Evolutionary conservation across 30 jellyfish, hydroid and myxozoan genomes (phyloP).

Genomic region (Mastigias papua): DNA sequence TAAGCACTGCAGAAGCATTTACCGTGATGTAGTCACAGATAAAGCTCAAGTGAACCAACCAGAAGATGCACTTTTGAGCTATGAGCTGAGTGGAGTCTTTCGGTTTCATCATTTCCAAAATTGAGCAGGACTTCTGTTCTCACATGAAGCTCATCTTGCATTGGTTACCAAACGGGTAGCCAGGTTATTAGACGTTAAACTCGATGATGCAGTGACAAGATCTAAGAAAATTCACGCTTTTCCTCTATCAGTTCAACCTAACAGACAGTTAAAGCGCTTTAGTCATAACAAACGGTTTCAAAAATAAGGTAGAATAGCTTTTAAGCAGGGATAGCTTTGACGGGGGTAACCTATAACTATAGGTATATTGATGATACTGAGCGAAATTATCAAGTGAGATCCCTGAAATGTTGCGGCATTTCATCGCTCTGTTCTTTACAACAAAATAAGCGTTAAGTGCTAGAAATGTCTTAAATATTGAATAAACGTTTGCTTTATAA

Average conservation of each 20-base stretch:
- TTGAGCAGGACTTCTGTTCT: not conserved
- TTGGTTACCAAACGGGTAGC: not conserved
- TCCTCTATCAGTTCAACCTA: not conserved
- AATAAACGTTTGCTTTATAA: too few relatives aligned
- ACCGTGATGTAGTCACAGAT: not conserved
- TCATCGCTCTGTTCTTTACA: too few relatives aligned
- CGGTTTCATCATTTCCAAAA: not conserved
- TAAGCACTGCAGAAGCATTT: not conserved
- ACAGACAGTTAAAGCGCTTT: not conserved
- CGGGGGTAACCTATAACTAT: not conserved
- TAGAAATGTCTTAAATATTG: too few relatives aligned
- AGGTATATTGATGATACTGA: not conserved
- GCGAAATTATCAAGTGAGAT: too few relatives aligned
- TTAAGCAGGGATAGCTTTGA: not conserved
- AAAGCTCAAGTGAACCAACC: not conserved
- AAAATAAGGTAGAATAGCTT: not conserved
- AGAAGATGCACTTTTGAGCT: not conserved
- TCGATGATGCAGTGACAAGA: not conserved
- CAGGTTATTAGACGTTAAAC: not conserved
- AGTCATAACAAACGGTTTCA: not conserved
- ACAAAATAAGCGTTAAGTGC: too few relatives aligned
- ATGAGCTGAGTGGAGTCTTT: not conserved
- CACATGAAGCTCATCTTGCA: not conserved
- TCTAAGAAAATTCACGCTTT: not conserved
- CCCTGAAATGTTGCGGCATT: too few relatives aligned